These are phyloP conservation scores for Scrobipalpa atriplicella DNA, from an alignment of 2,888 invertebrate genomes.

Conservation along the genomic window DNA sequence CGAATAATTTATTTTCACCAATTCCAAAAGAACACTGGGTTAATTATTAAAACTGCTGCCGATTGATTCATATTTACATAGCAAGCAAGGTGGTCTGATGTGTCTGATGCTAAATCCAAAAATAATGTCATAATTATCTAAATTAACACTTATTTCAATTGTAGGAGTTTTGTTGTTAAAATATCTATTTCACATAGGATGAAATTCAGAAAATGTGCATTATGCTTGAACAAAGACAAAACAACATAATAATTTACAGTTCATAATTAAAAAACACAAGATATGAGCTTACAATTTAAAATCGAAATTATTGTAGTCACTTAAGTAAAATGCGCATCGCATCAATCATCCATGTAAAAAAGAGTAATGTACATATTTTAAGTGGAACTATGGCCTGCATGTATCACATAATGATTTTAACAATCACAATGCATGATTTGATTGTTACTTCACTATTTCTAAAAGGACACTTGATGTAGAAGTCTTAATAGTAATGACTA, in stretches of 20 bases:
- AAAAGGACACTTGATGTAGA: constrained; percentile 34
- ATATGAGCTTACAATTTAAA: background rate
- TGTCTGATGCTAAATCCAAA: constrained; percentile 9
- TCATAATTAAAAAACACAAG: background rate
- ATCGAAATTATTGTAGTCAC: background rate
- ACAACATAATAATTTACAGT: background rate
- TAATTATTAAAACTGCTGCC: constrained; percentile 31
- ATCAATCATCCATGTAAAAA: background rate
- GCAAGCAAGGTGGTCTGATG: constrained; percentile 16
- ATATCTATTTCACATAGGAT: background rate
- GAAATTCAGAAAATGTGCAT: background rate
- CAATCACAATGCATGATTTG: constrained; percentile 19
- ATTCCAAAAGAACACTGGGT: constrained; percentile 41
- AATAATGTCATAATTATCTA: constrained; percentile 5
- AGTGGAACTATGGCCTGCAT: constrained; percentile 18
- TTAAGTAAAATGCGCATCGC: background rate
- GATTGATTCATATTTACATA: constrained; percentile 31
- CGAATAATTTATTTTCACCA: constrained; percentile 70
- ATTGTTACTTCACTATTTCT: constrained; percentile 23
- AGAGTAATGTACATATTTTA: background rate
- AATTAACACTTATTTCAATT: constrained; percentile 8
- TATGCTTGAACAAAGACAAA: background rate
- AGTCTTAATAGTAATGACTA: constrained; percentile 47
- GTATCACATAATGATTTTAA: constrained; percentile 26
- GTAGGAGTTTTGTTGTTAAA: background rate